Base-by-base conservation (phyloP, 2,113 vertebrate species). In the Corythaixoides concolor region DNA sequence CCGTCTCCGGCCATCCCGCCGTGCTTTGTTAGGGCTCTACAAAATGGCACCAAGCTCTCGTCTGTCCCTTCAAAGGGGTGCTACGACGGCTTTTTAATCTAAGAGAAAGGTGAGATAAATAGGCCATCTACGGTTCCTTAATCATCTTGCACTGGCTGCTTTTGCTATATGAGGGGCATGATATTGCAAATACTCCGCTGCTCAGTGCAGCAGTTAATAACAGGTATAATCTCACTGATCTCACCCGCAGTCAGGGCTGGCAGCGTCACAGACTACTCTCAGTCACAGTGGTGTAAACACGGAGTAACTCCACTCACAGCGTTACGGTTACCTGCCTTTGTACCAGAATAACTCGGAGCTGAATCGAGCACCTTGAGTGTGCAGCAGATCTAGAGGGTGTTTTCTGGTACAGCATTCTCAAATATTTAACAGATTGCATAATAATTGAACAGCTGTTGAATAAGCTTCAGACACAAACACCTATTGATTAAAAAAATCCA, bases 291-390 rank as follows among this genome's bases (percentile, higher is more conserved):
- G 47, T 30, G 37, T 30, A 12, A 92, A 16, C 76, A 6, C 2
- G 6, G 50, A 72, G n/a, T 53, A 33, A 5, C 90, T 60, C 85
- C 28, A 2, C 56, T 72, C 56, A 5, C 67, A 18, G 13, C 12
- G 0, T 8, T 4, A 2, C 62, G 5, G 32, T 6, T 0, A 3
- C 6, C 76, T 47, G 12, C 5, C 80, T 28, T 30, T 8, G 0
- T 2, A 21, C 35, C 22, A 1, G 47, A 18, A 26, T 0, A 6
- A 30, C 92, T 23, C 5, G 0, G 74, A 27, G 81, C 74, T 12
- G 37, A 41, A 33, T 0, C 1, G 13, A 85, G 91, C 93, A 2
- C 88, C 83, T 7, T 12, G 55, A 56, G 72, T 9, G 5, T 17
- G 26, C 30, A 11, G 45, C 47, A 32, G 69, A 30, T 41, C 79